Evolutionary conservation across 2,797 vertebrate genomes (phyloP).

Genomic region (Eurystomus glaucurus): DNA sequence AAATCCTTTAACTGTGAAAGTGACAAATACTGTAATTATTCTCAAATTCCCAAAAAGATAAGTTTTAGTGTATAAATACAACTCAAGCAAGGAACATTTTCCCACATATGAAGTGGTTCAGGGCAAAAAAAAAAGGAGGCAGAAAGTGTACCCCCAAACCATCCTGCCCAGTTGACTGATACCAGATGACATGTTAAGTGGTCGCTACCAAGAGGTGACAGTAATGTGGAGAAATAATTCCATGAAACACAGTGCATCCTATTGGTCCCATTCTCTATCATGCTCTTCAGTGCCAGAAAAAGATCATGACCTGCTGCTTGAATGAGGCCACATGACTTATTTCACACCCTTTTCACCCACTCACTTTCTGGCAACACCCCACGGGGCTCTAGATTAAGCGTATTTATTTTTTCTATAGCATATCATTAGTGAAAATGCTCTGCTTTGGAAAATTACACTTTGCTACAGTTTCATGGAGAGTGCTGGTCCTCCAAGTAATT

Average conservation of each 20-base stretch:
- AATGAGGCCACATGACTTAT: background rate
- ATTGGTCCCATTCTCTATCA: background rate
- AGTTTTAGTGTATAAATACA: background rate
- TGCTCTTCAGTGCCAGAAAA: background rate
- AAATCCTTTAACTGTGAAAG: background rate
- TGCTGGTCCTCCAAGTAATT: conserved; percentile 27
- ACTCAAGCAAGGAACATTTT: background rate
- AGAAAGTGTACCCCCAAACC: background rate
- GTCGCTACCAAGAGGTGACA: background rate
- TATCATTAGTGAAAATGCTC: conserved; percentile 6
- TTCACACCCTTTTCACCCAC: background rate
- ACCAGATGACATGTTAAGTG: background rate
- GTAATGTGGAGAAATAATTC: background rate
- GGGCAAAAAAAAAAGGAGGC: background rate
- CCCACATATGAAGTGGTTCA: background rate
- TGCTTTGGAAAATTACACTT: conserved; percentile 51
- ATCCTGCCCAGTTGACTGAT: background rate
- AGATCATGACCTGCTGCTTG: background rate
- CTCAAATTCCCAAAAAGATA: background rate
- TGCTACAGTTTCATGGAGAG: background rate
- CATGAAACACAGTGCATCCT: background rate
- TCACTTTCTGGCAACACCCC: background rate
- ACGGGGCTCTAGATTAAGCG: background rate
- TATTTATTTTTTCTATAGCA: background rate
- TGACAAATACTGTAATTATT: background rate